phyloP scores from a whole-genome alignment of 2,797 vertebrate genomes.

The Oreonectes daqikongensis region DNA sequence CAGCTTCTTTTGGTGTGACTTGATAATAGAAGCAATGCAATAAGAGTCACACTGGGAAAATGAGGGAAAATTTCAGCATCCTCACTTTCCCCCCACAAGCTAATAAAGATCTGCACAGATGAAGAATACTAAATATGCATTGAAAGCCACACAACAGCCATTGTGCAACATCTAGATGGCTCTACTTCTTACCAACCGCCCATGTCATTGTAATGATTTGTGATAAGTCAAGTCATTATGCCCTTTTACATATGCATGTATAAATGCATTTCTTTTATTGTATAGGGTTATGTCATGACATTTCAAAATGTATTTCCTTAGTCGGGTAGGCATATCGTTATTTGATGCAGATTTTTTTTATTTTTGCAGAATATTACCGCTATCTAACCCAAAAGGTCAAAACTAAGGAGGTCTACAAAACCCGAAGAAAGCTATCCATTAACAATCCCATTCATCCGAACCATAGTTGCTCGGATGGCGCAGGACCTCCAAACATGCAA shows the following conservation, averaged over 20 bases:
- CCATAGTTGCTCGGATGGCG: not conserved
- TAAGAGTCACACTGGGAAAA: slow-evolving; percentile 32
- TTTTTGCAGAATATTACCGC: slow-evolving; percentile 20
- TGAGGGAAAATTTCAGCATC: slow-evolving; percentile 25
- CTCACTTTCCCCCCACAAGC: slow-evolving; percentile 18
- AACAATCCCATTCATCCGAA: too few species aligned
- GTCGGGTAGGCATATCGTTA: slow-evolving; percentile 53
- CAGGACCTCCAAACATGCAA: not conserved
- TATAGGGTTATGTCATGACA: slow-evolving; percentile 23
- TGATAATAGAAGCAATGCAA: slow-evolving; percentile 31
- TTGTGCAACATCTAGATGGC: slow-evolving; percentile 3
- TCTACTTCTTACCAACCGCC: slow-evolving; percentile 9
- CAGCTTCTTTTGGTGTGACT: slow-evolving; percentile 37
- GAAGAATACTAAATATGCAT: slow-evolving; percentile 32
- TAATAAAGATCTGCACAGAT: slow-evolving; percentile 23
- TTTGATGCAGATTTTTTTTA: slow-evolving; percentile 22
- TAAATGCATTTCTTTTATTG: slow-evolving; percentile 30
- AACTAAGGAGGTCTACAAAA: not conserved
- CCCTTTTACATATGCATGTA: slow-evolving; percentile 38
- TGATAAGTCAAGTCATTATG: slow-evolving; percentile 38
- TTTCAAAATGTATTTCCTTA: slow-evolving; percentile 31
- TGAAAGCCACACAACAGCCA: slow-evolving; percentile 19
- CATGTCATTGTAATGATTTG: slow-evolving; percentile 32
- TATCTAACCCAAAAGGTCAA: slow-evolving; percentile 20
- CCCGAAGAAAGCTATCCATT: too few species aligned